Base-by-base conservation (phyloP, 1,140 invertebrate species). In the Delia radicum region DNA sequence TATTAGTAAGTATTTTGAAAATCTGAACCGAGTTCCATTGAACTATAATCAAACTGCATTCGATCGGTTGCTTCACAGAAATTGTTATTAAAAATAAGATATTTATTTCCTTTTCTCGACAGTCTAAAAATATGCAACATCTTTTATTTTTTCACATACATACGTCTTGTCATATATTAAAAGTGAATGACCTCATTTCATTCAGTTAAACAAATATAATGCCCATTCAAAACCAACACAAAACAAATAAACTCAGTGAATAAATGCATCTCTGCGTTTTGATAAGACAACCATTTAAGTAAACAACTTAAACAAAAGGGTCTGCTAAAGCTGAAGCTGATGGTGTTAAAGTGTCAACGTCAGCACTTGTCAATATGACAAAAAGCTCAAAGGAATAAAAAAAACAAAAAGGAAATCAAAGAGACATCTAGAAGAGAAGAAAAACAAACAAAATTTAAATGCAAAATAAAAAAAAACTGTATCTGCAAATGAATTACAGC, bases 261-360 rank as follows among this genome's bases (percentile, higher is more conserved):
- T 55, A 55, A 55, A 55, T 55, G 48, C 48, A 55, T 55, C 48
- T 55, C 48, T 55, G 18, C 48, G 48, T 55, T 55, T 55, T 55
- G 48, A 55, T 55, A 55, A 55, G 48, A 55, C 48, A 55, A 37
- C 48, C 48, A 55, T 55, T 55, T 55, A 55, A 55, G 48, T 55
- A 21, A 55, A 55, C 48, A 55, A 55, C 18, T 0, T 21, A 18
- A 42, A 21, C 48, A 55, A 55, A 21, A 55, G 48, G 48, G 21
- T 55, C 48, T 55, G n/a, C 48, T 21, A 1, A 7, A 18, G n/a
- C 48, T 55, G 18, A 15, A 21, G 18, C 48, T 55, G 48, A 24
- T 55, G 48, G 48, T 55, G 48, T 55, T 55, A 55, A 55, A 55
- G 48, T 55, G 18, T 21, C 48, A 55, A 55, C 48, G 48, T 55